phyloP scores from a whole-genome alignment of 2,113 vertebrate species.

The Dendropsophus ebraccatus region DNA sequence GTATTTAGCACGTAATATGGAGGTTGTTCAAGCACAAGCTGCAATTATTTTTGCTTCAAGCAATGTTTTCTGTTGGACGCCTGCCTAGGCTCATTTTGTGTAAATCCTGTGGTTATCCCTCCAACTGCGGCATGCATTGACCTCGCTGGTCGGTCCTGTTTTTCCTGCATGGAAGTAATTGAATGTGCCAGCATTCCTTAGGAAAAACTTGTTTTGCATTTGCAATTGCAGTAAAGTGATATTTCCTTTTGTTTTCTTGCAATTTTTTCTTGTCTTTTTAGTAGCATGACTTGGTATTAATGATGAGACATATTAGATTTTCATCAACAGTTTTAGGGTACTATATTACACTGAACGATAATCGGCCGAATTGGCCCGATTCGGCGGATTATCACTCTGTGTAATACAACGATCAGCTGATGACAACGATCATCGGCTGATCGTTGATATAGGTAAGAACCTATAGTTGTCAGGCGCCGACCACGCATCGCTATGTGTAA shows the following conservation, averaged over 20 bases:
- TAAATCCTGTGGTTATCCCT: constrained; percentile 21
- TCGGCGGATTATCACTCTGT: no score
- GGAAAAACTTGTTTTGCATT: neutral
- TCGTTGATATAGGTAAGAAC: no score
- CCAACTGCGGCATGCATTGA: neutral
- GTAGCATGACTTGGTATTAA: neutral
- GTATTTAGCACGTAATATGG: neutral
- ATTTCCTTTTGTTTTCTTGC: neutral
- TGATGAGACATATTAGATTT: neutral
- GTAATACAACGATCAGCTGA: no score
- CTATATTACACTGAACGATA: no score
- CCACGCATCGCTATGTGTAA: no score
- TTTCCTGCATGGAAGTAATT: neutral
- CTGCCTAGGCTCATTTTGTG: constrained; percentile 1
- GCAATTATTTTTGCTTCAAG: neutral
- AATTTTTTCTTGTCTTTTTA: neutral
- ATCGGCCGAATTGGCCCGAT: no score
- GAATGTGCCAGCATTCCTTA: neutral
- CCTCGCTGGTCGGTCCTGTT: neutral
- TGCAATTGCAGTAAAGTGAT: neutral
- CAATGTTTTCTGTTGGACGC: constrained; percentile 10
- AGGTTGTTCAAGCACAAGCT: constrained; percentile 17
- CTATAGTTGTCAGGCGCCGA: no score
- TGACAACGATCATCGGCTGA: no score
- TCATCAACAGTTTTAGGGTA: no score